A percentile compares a stretch with the other conserved stretches of the same genome.
Evolutionary conservation across 2,888 invertebrate species (phyloP).

Genomic region (Caenorhabditis angaria): DNA sequence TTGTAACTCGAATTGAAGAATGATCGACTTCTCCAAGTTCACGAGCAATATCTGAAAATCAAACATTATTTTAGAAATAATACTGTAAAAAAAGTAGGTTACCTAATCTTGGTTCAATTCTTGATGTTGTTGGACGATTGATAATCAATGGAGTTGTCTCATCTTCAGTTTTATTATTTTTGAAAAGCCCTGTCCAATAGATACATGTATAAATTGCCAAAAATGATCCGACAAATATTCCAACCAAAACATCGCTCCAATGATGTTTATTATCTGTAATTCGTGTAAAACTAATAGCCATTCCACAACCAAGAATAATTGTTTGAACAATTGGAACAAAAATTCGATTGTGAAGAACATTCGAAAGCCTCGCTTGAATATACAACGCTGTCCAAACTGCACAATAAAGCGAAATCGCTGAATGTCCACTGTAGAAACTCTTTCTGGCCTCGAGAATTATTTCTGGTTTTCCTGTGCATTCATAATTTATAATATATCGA

Average conservation of each 20-base stretch:
- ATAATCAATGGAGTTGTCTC: conserved; percentile 30
- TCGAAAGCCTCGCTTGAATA: conserved; percentile 51
- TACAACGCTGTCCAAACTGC: conserved; percentile 55
- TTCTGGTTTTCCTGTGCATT: conserved; percentile 46
- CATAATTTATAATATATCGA: conserved; percentile 48
- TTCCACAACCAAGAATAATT: conserved; percentile 33
- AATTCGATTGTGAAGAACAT: conserved; percentile 32
- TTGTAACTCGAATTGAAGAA: neutral
- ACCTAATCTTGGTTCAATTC: neutral
- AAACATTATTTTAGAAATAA: neutral
- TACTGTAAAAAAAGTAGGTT: no score
- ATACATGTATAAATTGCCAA: conserved; percentile 70
- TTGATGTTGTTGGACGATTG: neutral
- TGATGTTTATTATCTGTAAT: conserved; percentile 96
- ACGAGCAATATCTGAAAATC: neutral
- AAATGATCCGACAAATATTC: conserved; percentile 75
- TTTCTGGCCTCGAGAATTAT: conserved; percentile 53
- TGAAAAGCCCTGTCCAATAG: conserved; percentile 35
- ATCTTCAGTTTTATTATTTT: conserved; percentile 19
- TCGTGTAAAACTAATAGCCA: conserved; percentile 76
- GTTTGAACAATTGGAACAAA: conserved; percentile 49
- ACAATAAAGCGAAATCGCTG: conserved; percentile 54
- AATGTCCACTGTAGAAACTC: conserved; percentile 63
- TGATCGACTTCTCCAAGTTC: neutral
- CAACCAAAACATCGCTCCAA: conserved; percentile 92